Evolutionary conservation across 2,113 vertebrate species (phyloP).

Genomic region (Herpailurus yagouaroundi): DNA sequence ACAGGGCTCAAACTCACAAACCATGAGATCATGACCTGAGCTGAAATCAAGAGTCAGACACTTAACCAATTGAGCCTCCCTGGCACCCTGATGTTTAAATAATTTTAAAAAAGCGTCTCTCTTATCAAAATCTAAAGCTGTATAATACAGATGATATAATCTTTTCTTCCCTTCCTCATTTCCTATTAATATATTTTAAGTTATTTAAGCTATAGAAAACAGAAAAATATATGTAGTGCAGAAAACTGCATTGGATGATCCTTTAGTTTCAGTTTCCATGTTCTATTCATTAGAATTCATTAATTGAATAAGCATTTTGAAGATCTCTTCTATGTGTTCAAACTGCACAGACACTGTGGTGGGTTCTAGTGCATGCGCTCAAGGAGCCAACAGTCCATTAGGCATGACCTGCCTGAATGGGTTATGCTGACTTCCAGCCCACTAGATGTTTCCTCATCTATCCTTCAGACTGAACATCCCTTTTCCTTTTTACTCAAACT

Average conservation of each 20-base stretch:
- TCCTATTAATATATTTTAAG: background rate
- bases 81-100: background rate
- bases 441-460: background rate
- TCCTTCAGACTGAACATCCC: background rate
- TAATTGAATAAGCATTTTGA: background rate
- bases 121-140: background rate
- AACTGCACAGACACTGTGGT: background rate
- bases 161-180: background rate
- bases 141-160: background rate
- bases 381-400: background rate
- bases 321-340: background rate
- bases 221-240: background rate
- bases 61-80: too few species aligned
- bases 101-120: background rate
- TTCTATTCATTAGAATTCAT: background rate
- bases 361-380: background rate
- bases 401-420: background rate
- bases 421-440: background rate
- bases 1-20: too few species aligned
- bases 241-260: background rate
- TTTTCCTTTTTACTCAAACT: background rate
- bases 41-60: too few species aligned
- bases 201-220: background rate
- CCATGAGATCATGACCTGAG: too few species aligned
- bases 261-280: background rate